Evolutionary conservation across 2,888 invertebrate species (phyloP).

Genomic region (Clanis bilineata): DNA sequence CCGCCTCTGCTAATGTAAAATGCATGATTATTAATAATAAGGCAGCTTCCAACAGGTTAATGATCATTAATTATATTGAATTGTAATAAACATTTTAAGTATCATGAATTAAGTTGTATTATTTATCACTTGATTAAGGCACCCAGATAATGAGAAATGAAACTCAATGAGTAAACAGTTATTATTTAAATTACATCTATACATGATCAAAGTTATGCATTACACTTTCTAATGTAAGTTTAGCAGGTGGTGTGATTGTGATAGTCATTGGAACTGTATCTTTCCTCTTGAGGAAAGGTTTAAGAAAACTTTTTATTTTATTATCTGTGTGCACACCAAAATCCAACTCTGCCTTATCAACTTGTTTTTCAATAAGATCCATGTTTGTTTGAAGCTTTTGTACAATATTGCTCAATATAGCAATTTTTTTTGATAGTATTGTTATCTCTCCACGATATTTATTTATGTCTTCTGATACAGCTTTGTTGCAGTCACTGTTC

Average conservation of each 20-base stretch:
- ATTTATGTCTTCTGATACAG: conserved; percentile 79
- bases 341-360: conserved; percentile 83
- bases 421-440: conserved; percentile 77
- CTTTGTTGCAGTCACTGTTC: conserved; percentile 65
- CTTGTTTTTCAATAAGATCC: conserved; percentile 81
- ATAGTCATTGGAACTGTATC: conserved; percentile 32
- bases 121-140: too few species aligned
- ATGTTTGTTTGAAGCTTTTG: conserved; percentile 69
- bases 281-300: conserved; percentile 80
- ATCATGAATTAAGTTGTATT: too few species aligned
- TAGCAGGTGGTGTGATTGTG: conserved; percentile 26
- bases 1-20: too few species aligned
- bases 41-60: too few species aligned
- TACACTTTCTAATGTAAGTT: conserved; percentile 53
- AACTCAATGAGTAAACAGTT: too few species aligned
- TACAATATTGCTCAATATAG: conserved; percentile 79
- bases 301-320: conserved; percentile 81
- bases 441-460: conserved; percentile 78
- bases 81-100: too few species aligned
- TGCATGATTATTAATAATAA: too few species aligned
- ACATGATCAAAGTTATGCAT: conserved; percentile 53
- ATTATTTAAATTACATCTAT: too few species aligned
- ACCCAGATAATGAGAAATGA: too few species aligned
- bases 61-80: too few species aligned
- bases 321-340: conserved; percentile 81